Conservation (phyloP, 2,797 vertebrate genomes). For the Anguilla marmorata region DNA sequence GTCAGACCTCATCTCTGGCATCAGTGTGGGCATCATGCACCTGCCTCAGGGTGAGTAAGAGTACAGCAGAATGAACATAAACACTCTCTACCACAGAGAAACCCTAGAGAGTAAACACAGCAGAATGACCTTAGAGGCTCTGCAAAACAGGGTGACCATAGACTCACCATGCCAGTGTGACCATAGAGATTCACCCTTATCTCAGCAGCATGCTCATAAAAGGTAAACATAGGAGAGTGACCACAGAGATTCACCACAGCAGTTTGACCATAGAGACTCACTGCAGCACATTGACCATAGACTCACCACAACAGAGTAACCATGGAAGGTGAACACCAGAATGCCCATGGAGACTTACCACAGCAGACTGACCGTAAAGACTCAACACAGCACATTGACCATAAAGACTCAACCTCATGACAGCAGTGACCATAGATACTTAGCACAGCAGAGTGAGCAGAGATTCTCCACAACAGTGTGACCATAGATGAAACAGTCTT, state of each 20-base stretch:
- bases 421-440: neutral
- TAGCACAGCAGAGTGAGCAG: no score
- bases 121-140: neutral
- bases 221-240: neutral
- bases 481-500: neutral
- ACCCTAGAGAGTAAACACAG: neutral
- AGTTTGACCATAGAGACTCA: neutral
- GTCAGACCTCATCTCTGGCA: slow-evolving; percentile 85
- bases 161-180: no score
- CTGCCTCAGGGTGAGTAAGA: slow-evolving; percentile 88
- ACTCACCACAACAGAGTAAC: neutral
- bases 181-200: neutral
- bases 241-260: neutral
- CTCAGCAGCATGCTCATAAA: neutral
- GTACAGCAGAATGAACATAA: no score
- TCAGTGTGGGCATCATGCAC: slow-evolving; percentile 97
- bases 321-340: neutral
- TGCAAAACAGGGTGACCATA: neutral
- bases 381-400: neutral
- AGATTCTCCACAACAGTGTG: neutral
- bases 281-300: neutral
- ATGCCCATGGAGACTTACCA: neutral
- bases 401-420: neutral
- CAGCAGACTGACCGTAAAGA: neutral
- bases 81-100: neutral